A percentile compares a stretch with the other conserved stretches of the same genome.
Evolutionary conservation across 2,888 invertebrate species (phyloP).

Genomic region (Ephialtes manifestator): DNA sequence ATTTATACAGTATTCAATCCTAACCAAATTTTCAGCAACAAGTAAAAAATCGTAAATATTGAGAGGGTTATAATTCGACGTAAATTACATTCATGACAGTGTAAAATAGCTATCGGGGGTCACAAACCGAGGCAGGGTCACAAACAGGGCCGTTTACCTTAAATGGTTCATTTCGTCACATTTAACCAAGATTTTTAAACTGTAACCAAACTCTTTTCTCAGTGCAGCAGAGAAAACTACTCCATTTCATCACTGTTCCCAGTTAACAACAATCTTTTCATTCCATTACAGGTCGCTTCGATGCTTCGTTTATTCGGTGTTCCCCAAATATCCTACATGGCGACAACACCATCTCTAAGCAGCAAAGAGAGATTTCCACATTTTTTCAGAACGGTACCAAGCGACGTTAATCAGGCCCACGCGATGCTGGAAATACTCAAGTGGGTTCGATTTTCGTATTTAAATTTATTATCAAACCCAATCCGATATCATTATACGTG

Average conservation of each 20-base stretch:
- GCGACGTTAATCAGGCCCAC: slow-evolving; percentile 87
- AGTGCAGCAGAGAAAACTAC: too few relatives aligned
- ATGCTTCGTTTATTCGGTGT: slow-evolving; percentile 87
- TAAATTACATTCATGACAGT: too few relatives aligned
- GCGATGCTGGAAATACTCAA: slow-evolving; percentile 87
- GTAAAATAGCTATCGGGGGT: too few relatives aligned
- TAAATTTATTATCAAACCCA: neutral
- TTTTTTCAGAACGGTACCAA: slow-evolving; percentile 88
- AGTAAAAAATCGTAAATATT: too few relatives aligned
- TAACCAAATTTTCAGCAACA: too few relatives aligned
- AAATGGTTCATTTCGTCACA: too few relatives aligned
- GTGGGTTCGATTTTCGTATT: slow-evolving; percentile 80
- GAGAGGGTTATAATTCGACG: too few relatives aligned
- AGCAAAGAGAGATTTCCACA: slow-evolving; percentile 87
- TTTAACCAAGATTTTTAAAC: too few relatives aligned
- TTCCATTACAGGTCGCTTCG: slow-evolving; percentile 85
- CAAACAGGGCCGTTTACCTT: too few relatives aligned
- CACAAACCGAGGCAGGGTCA: too few relatives aligned
- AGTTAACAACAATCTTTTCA: slow-evolving; percentile 14
- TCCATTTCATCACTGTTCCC: neutral
- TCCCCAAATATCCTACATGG: slow-evolving; percentile 88
- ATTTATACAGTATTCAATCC: too few relatives aligned
- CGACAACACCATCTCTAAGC: slow-evolving; percentile 87
- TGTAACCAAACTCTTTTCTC: too few relatives aligned
- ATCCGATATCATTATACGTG: slow-evolving; percentile 10